These are phyloP conservation scores for Eupithecia dodoneata DNA, from an alignment of 2,888 invertebrate species.

Conservation along the genomic window DNA sequence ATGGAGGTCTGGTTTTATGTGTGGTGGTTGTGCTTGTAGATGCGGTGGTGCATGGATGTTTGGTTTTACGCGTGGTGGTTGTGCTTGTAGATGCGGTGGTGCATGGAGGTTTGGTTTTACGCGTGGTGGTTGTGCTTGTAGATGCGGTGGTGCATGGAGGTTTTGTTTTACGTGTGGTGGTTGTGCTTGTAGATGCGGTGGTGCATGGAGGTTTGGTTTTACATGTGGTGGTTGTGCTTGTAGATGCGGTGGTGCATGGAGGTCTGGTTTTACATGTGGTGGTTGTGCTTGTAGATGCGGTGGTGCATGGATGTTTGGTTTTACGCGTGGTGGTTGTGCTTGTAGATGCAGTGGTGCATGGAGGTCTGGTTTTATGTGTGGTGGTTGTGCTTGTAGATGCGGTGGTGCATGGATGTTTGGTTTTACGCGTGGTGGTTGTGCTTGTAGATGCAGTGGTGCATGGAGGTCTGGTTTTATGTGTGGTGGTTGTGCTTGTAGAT, in stretches of 20 bases:
- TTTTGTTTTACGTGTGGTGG: neutral
- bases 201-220: neutral
- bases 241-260: neutral
- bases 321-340: neutral
- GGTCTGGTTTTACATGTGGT: neutral
- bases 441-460: neutral
- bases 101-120: neutral
- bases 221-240: neutral
- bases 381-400: neutral
- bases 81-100: neutral
- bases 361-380: neutral
- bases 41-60: neutral
- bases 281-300: no score
- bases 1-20: neutral
- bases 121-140: neutral
- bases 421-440: no score
- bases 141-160: neutral
- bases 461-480: neutral
- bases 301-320: neutral
- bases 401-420: neutral
- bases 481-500: neutral
- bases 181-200: neutral
- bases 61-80: neutral
- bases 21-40: neutral
- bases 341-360: neutral